Conservation (phyloP, 1,140 invertebrate species). For the Listronotus bonariensis region DNA sequence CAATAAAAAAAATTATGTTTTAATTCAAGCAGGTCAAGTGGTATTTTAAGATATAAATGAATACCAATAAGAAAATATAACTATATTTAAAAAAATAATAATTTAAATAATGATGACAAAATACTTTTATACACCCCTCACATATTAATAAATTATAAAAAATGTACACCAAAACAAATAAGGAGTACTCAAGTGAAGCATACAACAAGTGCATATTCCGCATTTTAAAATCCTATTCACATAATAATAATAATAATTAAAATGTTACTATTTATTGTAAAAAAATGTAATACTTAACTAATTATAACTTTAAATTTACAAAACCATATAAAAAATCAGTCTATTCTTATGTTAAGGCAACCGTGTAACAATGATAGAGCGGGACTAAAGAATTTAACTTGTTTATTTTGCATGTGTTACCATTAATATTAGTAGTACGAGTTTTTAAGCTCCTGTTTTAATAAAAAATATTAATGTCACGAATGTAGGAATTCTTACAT, state of each 20-base stretch:
- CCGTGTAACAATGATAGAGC: constrained; percentile 25
- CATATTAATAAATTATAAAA: not conserved
- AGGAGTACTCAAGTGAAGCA: constrained; percentile 10
- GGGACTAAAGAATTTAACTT: not conserved
- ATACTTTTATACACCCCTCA: constrained; percentile 3
- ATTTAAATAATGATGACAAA: too few species aligned
- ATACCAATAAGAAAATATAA: too few species aligned
- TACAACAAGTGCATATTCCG: constrained; percentile 18
- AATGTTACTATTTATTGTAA: too few species aligned
- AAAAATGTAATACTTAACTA: not conserved
- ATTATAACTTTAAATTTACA: constrained; percentile 21
- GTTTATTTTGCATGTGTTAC: too few species aligned
- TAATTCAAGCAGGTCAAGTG: too few species aligned
- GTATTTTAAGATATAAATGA: too few species aligned
- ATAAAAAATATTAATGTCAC: too few species aligned
- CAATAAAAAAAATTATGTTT: too few species aligned
- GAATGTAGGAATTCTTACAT: too few species aligned
- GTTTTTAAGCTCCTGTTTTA: too few species aligned
- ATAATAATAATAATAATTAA: not conserved
- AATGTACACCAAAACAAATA: not conserved
- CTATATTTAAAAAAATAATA: too few species aligned
- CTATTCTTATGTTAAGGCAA: constrained; percentile 37
- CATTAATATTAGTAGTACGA: too few species aligned
- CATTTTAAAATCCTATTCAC: not conserved
- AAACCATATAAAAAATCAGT: constrained; percentile 40